A percentile compares a stretch with the other conserved stretches of the same genome.
Evolutionary conservation across 2,888 invertebrate genomes (phyloP).

Genomic region (Parnassius mnemosyne): DNA sequence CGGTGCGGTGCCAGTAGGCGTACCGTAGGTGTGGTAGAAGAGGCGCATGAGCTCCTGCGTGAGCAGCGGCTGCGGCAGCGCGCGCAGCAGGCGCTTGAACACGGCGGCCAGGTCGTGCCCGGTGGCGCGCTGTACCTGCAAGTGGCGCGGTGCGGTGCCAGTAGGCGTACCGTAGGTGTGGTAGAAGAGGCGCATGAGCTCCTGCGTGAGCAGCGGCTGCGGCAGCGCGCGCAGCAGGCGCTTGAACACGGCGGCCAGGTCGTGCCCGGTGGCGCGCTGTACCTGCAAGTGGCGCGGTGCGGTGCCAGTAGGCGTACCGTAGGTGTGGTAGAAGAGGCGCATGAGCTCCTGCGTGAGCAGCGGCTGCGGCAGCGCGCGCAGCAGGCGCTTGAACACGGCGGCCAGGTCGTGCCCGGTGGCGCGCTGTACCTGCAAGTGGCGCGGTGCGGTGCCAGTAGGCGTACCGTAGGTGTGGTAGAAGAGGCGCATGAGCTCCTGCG

Average conservation of each 20-base stretch:
- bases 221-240: slow-evolving; percentile 91
- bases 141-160: slow-evolving; percentile 27
- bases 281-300: no score
- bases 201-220: slow-evolving; percentile 90
- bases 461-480: slow-evolving; percentile 90
- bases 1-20: slow-evolving; percentile 40
- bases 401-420: slow-evolving; percentile 91
- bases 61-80: slow-evolving; percentile 91
- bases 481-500: slow-evolving; percentile 90
- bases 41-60: slow-evolving; percentile 92
- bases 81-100: slow-evolving; percentile 90
- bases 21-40: slow-evolving; percentile 90
- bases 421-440: no score
- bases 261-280: slow-evolving; percentile 87
- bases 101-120: slow-evolving; percentile 92
- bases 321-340: slow-evolving; percentile 91
- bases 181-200: slow-evolving; percentile 92
- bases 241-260: slow-evolving; percentile 91
- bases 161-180: slow-evolving; percentile 84
- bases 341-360: slow-evolving; percentile 91
- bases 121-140: slow-evolving; percentile 83
- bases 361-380: slow-evolving; percentile 92
- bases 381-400: slow-evolving; percentile 89
- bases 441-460: slow-evolving; percentile 40
- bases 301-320: slow-evolving; percentile 75